Evolutionary conservation across 2,797 vertebrate genomes (phyloP).

Genomic region (Cuculus canorus): DNA sequence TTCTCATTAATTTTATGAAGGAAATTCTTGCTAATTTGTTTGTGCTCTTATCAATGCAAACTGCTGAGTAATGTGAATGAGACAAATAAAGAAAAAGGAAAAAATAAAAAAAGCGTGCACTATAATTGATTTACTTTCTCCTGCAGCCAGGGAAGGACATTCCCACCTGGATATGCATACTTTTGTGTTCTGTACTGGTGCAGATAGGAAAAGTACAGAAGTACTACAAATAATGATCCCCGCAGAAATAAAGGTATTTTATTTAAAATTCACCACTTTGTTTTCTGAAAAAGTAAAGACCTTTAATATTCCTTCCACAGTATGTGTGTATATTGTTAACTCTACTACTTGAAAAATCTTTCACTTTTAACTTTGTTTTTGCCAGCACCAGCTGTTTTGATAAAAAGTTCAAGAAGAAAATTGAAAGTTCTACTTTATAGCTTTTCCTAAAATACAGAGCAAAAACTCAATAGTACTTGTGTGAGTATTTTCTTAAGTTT

Average conservation of each 20-base stretch:
- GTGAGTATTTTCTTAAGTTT: background rate
- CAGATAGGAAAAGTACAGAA: background rate
- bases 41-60: background rate
- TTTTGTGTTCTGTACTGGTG: background rate
- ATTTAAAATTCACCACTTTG: background rate
- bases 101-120: fast-evolving
- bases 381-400: background rate
- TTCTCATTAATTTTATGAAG: background rate
- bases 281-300: background rate
- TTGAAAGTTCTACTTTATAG: background rate
- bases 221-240: background rate
- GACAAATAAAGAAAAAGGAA: background rate
- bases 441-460: background rate
- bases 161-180: background rate
- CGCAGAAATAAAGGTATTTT: background rate
- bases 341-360: background rate
- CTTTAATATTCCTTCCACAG: background rate
- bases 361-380: background rate
- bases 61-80: background rate
- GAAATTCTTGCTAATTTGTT: background rate
- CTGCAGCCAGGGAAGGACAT: background rate
- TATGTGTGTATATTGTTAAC: background rate
- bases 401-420: background rate
- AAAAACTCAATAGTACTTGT: background rate
- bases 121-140: background rate